These are phyloP conservation scores for Archaeoteleia sp. DNA, from an alignment of 2,888 invertebrate genomes.

Conservation along the genomic window DNA sequence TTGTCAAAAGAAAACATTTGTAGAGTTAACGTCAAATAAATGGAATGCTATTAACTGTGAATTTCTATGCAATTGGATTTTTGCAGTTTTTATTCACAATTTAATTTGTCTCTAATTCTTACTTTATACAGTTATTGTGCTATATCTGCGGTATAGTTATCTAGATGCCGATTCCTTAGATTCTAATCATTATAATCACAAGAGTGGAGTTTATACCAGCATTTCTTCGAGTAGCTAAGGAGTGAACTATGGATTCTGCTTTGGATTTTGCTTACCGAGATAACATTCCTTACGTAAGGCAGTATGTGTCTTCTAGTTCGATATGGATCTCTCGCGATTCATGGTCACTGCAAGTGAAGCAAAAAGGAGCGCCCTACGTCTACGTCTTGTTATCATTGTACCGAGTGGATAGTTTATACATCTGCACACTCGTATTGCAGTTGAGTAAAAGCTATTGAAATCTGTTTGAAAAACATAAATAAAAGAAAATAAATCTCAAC, in stretches of 20 bases:
- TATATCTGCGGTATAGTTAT: not conserved
- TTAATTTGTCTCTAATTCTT: no score
- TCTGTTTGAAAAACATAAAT: no score
- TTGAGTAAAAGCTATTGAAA: slow-evolving; percentile 1
- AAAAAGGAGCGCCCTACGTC: slow-evolving; percentile 52
- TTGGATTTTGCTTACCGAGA: slow-evolving; percentile 58
- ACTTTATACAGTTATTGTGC: no score
- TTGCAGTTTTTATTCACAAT: no score
- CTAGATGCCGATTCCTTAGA: not conserved
- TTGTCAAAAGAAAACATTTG: no score
- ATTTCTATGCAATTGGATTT: no score
- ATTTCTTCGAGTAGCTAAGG: slow-evolving; percentile 12
- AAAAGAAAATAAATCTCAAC: no score
- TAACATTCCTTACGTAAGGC: slow-evolving; percentile 61
- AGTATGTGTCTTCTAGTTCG: slow-evolving; percentile 58
- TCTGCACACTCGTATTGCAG: slow-evolving; percentile 17
- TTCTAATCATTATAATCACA: not conserved
- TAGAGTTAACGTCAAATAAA: no score
- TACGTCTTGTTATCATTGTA: slow-evolving; percentile 17
- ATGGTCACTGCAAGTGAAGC: slow-evolving; percentile 53
- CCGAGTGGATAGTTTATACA: slow-evolving; percentile 10
- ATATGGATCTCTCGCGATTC: slow-evolving; percentile 59
- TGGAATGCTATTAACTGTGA: no score
- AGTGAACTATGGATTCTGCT: slow-evolving; percentile 57
- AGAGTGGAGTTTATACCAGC: slow-evolving; percentile 26